phyloP scores from a whole-genome alignment of 2,797 vertebrate genomes.

The Enteromius treurensis region DNA sequence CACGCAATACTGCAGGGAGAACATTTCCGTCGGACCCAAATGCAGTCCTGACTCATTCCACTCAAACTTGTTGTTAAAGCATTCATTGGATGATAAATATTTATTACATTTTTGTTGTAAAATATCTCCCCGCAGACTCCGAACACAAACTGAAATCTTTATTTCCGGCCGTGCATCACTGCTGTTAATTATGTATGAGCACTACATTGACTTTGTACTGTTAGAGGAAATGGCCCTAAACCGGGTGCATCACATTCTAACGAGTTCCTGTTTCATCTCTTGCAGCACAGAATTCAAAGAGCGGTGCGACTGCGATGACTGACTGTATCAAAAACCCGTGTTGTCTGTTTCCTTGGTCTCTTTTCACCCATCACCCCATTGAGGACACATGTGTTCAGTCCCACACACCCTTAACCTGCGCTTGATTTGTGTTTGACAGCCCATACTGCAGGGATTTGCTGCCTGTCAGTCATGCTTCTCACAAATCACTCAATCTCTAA shows the following conservation, averaged over 20 bases:
- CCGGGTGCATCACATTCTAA: slow-evolving; percentile 13
- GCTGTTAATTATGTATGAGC: slow-evolving; percentile 40
- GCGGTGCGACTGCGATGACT: slow-evolving; percentile 25
- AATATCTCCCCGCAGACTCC: slow-evolving; percentile 1
- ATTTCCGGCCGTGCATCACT: slow-evolving; percentile 7
- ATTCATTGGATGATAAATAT: slow-evolving; percentile 35
- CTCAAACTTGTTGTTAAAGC: neutral
- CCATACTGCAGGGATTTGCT: slow-evolving; percentile 46
- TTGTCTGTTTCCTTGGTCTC: slow-evolving; percentile 27
- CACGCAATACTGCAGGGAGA: neutral
- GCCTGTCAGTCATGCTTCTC: slow-evolving; percentile 50
- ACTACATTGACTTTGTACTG: slow-evolving; percentile 22
- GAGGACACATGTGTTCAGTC: slow-evolving; percentile 34
- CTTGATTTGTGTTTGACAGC: slow-evolving; percentile 51
- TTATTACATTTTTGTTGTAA: slow-evolving; percentile 28
- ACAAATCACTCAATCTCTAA: slow-evolving; percentile 41
- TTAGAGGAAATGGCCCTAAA: slow-evolving; percentile 36
- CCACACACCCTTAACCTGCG: slow-evolving; percentile 35
- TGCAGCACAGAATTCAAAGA: slow-evolving; percentile 10
- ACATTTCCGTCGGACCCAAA: neutral
- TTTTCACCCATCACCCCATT: slow-evolving; percentile 11
- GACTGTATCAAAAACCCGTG: slow-evolving; percentile 17
- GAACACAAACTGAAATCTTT: slow-evolving; percentile 11
- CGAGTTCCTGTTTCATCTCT: slow-evolving; percentile 19
- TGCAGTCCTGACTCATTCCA: neutral